These are phyloP conservation scores for Dasysyrphus albostriatus DNA, from an alignment of 2,888 invertebrate genomes.

Conservation along the genomic window DNA sequence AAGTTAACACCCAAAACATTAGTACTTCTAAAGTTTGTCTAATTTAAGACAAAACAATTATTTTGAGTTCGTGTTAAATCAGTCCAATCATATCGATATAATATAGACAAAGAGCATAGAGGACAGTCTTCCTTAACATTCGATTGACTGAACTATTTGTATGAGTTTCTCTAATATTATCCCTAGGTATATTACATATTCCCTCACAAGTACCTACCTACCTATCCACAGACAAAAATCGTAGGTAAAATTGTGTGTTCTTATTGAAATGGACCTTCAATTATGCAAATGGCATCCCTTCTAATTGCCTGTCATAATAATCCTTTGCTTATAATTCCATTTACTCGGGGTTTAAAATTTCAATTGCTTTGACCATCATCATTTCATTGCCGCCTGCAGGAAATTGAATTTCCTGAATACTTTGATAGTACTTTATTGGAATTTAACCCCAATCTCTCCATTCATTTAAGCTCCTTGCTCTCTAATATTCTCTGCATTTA, in stretches of 20 bases:
- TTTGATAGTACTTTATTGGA: background rate
- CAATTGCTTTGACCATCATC: constrained; percentile 22
- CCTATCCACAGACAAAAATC: background rate
- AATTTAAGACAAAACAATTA: too few species aligned
- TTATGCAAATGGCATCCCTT: constrained; percentile 14
- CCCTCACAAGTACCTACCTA: too few species aligned
- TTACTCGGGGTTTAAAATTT: constrained; percentile 11
- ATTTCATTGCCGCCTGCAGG: background rate
- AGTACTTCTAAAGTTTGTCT: too few species aligned
- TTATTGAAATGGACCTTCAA: background rate
- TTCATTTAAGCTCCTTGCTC: background rate
- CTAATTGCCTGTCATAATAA: constrained; percentile 18
- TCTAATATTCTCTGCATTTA: background rate
- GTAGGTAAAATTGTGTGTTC: background rate
- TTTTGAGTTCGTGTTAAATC: too few species aligned
- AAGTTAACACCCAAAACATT: too few species aligned
- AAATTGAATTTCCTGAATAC: constrained; percentile 9
- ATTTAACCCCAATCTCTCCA: background rate
- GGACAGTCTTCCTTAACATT: too few species aligned
- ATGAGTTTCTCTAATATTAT: too few species aligned
- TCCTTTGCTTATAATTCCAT: constrained; percentile 20
- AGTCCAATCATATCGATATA: too few species aligned
- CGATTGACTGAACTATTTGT: too few species aligned
- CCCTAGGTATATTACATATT: too few species aligned
- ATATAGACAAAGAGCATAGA: too few species aligned